Percentiles rank a stretch among this genome's conserved stretches.
Evolutionary conservation across 2,113 vertebrate species (phyloP).

Genomic region (Muntiacus reevesi): DNA sequence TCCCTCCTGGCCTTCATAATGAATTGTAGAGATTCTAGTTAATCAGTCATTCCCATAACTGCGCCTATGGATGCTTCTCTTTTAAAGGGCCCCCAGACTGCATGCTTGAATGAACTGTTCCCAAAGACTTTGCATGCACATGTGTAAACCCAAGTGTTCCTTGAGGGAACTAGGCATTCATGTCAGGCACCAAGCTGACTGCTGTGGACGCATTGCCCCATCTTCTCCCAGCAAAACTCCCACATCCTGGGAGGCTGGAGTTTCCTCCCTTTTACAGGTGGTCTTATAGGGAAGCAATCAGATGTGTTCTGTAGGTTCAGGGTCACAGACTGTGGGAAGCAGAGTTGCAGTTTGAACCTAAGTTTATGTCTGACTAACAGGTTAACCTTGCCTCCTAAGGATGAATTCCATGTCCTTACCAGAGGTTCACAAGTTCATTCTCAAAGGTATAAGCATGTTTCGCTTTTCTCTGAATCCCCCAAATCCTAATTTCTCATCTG

Average conservation of each 20-base stretch:
- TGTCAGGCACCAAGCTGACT: not conserved
- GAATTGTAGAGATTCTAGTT: conserved; percentile 54
- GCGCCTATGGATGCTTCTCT: not conserved
- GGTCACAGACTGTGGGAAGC: not conserved
- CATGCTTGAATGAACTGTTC: conserved; percentile 49
- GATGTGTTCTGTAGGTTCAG: not conserved
- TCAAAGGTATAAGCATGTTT: not conserved
- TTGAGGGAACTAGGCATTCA: not conserved
- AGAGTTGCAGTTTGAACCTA: not conserved
- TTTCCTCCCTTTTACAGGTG: not conserved
- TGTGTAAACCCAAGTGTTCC: not conserved
- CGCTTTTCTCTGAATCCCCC: not conserved
- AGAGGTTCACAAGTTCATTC: not conserved
- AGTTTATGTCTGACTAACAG: conserved; percentile 19
- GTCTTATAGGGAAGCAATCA: not conserved
- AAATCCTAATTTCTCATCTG: not conserved
- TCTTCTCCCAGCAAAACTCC: not conserved
- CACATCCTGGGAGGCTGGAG: not conserved
- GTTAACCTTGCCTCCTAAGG: not conserved
- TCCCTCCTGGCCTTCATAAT: conserved; percentile 53
- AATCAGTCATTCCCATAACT: conserved; percentile 28
- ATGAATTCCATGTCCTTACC: not conserved
- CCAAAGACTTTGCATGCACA: not conserved
- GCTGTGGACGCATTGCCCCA: too few species aligned
- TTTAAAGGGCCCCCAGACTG: conserved; percentile 42